Evolutionary conservation across 2,797 vertebrate species (phyloP).

Genomic region (Adelosebastes latens): DNA sequence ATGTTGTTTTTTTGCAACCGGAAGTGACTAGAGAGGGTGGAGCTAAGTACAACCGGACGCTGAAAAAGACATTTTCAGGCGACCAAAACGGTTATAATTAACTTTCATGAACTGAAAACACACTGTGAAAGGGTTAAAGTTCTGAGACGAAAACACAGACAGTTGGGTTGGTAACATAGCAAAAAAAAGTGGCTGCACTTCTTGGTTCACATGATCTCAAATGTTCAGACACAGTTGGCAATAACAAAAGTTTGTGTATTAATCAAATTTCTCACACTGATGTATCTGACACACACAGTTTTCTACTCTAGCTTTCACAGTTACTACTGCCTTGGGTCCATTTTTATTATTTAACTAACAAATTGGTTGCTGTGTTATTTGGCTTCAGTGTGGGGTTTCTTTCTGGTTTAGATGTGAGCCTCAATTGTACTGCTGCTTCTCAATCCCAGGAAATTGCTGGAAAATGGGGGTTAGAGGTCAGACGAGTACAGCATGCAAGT

Average conservation of each 20-base stretch:
- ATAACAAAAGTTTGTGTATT: background rate
- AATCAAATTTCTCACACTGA: background rate
- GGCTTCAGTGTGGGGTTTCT: background rate
- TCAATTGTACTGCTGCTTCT: slow-evolving; percentile 19
- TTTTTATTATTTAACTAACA: background rate
- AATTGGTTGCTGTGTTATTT: background rate
- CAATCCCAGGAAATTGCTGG: slow-evolving; percentile 37
- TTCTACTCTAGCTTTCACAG: background rate
- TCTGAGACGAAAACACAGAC: too few species aligned
- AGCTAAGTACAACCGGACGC: too few species aligned
- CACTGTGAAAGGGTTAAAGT: too few species aligned
- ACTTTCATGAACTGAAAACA: too few species aligned
- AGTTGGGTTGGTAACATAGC: too few species aligned
- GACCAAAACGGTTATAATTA: too few species aligned
- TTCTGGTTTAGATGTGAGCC: slow-evolving; percentile 7
- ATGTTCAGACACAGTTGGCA: background rate
- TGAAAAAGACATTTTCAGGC: too few species aligned
- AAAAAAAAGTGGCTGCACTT: background rate
- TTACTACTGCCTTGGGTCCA: background rate
- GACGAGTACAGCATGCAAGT: background rate
- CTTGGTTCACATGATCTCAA: background rate
- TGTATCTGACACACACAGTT: background rate
- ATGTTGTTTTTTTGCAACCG: too few species aligned
- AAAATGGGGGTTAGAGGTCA: slow-evolving; percentile 28
- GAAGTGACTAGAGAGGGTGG: too few species aligned